phyloP scores from a whole-genome alignment of 1,140 invertebrate genomes.

The Lamellibrachia luymesi region DNA sequence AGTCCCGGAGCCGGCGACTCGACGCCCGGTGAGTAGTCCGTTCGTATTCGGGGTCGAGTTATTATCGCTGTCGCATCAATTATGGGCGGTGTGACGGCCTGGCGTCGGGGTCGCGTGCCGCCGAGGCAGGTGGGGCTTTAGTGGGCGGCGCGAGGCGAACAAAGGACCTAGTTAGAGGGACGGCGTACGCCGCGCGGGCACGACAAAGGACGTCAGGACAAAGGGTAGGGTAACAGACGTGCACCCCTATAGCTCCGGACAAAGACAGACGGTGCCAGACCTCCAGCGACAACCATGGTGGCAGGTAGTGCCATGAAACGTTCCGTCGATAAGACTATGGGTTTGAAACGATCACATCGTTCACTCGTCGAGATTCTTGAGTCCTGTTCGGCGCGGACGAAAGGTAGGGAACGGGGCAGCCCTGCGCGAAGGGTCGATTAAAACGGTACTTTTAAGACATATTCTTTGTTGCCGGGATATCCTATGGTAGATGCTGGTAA shows the following conservation, averaged over 20 bases:
- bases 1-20: neutral
- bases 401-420: neutral
- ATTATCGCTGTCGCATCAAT: neutral
- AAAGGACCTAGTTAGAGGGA: neutral
- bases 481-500: neutral
- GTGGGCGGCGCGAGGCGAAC: neutral
- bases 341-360: neutral
- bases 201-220: neutral
- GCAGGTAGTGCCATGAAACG: neutral
- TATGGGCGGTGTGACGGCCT: neutral
- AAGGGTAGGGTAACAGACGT: neutral
- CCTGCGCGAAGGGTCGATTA: neutral
- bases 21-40: neutral
- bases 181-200: neutral
- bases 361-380: neutral
- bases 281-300: neutral
- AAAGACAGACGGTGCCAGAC: neutral
- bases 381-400: neutral
- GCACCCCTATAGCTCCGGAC: neutral
- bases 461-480: neutral
- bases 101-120: neutral
- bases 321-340: neutral
- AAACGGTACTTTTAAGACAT: neutral
- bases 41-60: neutral
- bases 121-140: neutral